Evolutionary conservation across 2,113 vertebrate genomes (phyloP), one percentile per base, ranked within the genome.

Genomic region (Lutjanus erythropterus): DNA sequence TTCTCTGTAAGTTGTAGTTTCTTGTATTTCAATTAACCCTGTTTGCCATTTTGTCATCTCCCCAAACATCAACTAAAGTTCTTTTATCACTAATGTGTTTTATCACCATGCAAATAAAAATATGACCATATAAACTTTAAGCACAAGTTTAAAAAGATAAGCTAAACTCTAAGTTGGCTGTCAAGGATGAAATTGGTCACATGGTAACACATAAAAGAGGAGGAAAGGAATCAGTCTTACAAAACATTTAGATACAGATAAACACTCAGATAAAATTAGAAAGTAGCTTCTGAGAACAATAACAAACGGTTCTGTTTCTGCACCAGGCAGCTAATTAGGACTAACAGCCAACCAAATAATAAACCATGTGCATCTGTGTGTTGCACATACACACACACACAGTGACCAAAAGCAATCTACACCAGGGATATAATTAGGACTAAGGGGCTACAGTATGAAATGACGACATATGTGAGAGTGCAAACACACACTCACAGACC

Each of bases 401-500:
- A 66, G 56, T 66, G 82, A 71, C 77, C 76, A 76, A 58, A 58
- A 66, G 78, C 78, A 75, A 70, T 81, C 81, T 56, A 68, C 74
- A 84, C 77, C 35, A 29, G 73, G 71, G 73, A 55, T 89, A 88
- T 90, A 92, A 88, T 89, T 89, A 89, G 88, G 77, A 75, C 73
- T 42, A 9, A 25, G 67, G 67, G 84, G 71, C 78, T 59, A 79
- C 67, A 80, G 71, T 52, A 70, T 91, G 86, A 85, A 89, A 88
- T 86, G 61, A 85, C 49, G 39, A 69, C 84, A 84, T 75, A 74
- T 68, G 81, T 78, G 52, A 81, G 74, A 70, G 75, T 65, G 67
- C 77, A 78, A 83, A 85, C 61, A 49, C 75, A 39, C 65, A 68
- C 55, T 21, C 79, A 69, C 70, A 61, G 27, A 65, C 42, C 50